Evolutionary conservation across 2,888 invertebrate species (phyloP).

Genomic region (Lycaena phlaeas): DNA sequence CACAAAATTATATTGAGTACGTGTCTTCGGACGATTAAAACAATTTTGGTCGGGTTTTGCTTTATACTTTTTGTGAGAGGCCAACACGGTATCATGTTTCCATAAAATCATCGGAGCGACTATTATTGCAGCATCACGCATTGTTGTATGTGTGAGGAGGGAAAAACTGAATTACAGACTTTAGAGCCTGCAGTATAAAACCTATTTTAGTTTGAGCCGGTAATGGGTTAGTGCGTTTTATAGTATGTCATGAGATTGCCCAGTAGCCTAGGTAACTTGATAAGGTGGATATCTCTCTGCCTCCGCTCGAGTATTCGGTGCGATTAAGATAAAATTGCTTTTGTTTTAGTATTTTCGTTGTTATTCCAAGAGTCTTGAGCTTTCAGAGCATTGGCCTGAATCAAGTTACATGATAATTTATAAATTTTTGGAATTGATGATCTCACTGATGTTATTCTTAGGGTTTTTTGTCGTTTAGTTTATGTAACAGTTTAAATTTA

Average conservation of each 20-base stretch:
- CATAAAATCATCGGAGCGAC: constrained; percentile 71
- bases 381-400: constrained; percentile 14
- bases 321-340: constrained; percentile 63
- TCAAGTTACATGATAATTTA: constrained; percentile 4
- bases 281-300: constrained; percentile 67
- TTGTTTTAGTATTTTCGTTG: constrained; percentile 50
- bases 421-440: constrained; percentile 3
- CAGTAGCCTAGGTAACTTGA: constrained; percentile 73
- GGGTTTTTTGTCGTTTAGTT: too few species aligned
- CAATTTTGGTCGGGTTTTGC: constrained; percentile 62
- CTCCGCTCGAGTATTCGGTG: constrained; percentile 63
- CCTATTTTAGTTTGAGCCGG: constrained; percentile 13
- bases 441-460: neutral
- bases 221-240: constrained; percentile 29
- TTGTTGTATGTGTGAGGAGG: constrained; percentile 36
- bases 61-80: constrained; percentile 66
- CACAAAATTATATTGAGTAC: constrained; percentile 36
- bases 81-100: constrained; percentile 69
- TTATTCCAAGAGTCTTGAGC: constrained; percentile 17
- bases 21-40: constrained; percentile 68
- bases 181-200: constrained; percentile 3
- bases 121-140: constrained; percentile 46
- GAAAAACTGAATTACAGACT: constrained; percentile 16
- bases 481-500: too few species aligned
- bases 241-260: constrained; percentile 36